Base-by-base conservation (phyloP, 2,113 vertebrate genomes). In the Pimephales promelas region DNA sequence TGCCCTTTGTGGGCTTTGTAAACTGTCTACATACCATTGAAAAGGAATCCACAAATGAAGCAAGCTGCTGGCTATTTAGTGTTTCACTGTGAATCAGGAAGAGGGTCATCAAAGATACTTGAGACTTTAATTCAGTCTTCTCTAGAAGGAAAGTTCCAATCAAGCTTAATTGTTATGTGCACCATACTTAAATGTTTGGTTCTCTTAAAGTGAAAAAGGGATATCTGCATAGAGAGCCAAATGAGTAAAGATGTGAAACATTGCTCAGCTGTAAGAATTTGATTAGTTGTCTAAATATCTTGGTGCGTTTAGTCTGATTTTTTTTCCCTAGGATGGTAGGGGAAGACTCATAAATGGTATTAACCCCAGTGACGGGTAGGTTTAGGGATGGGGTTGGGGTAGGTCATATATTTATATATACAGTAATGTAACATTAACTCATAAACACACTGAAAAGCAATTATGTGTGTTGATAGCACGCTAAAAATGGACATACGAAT, bases 61-160 rank as follows among this genome's bases (percentile, higher is more conserved):
- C 86, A 74, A 83, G 88, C 87, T 88, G 85, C 81, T 85, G 73
- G 82, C 59, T 89, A 87, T 92, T 89, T 88, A 86, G 86, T 88
- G 83, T 86, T 83, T 84, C 77, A 84, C 64, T 3, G 61, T 86
- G 90, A 85, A 89, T 90, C 86, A 90, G 79, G 73, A 86, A 71
- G 85, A 90, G 81, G 86, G 84, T 83, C 85, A 82, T 81, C 81
- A 87, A 85, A 40, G 80, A 14, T 62, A 13, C 45, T 87, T 86
- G 68, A 59, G 75, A 86, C 89, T 83, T 85, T 81, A 86, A 88
- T 88, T 91, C 88, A 84, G 24, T 83, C 81, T 56, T 81, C 86
- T 49, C 11, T 68, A 34, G 61, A 52, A 14, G 20, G 22, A 80
- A 80, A 66, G 26, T 5, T 16, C 20, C 26, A 66, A 80, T 64